Base-by-base conservation (phyloP, 1,140 invertebrate genomes). In the Neodiprion virginianus region DNA sequence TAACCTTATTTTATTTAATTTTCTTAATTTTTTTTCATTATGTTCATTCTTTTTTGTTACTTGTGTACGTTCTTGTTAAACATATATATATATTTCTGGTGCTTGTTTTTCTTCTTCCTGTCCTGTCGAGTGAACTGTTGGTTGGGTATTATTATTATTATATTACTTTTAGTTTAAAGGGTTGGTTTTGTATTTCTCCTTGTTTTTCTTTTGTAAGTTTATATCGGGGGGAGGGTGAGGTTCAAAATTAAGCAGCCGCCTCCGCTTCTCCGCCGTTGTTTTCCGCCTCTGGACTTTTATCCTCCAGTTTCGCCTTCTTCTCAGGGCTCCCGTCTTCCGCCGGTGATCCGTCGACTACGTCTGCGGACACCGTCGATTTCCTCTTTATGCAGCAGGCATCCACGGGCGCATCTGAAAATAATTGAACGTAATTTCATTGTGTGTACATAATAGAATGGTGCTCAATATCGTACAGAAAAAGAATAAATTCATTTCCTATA, bases 231-330 rank as follows among this genome's bases (percentile, higher is more conserved):
- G 17, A 84, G 79, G 78, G 82, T 86, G 83, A 84, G 78, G 81
- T 84, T 81, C 78, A 84, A 81, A 78, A 83, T 92, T 93, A 93
- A 88, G 92, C 92, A 77, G 89, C 90, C 73, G 91, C 90, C 84
- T 93, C 91, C 74, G 92, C 90, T 28, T 91, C 91, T 75, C 83
- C 85, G 72, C 89, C 90, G 73, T 90, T 89, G 81, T 87, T 88
- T 74, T 91, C 92, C 49, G 88, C 86, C 61, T 90, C 88, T 89
- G 67, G 88, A 82, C 74, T 85, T 76, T 92, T 91, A 23, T 93
- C 92, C 2, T 91, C 92, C 47, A 94, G 85, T 88, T 93, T 94
- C 72, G 92, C 90, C 79, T 94, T 94, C 85, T 94, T 94, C 79
- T 93, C 93, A 17, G 92, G 92, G 79, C 90, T 91, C 17, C 90